These are phyloP conservation scores for Anser cygnoides DNA, from an alignment of 2,113 vertebrate genomes.

Conservation along the genomic window DNA sequence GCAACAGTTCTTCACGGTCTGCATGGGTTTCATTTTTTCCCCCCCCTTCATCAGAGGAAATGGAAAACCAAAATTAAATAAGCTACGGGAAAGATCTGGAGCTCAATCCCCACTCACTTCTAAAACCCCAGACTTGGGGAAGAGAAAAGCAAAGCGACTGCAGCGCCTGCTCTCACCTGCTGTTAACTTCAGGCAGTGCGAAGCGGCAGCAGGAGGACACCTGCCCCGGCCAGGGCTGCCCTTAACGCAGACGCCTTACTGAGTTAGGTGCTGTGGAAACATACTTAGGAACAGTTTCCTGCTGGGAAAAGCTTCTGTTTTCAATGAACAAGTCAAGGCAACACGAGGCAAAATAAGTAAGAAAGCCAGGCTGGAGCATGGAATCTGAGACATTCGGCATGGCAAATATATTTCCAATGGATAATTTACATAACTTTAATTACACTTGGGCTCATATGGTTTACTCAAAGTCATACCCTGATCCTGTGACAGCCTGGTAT, in stretches of 20 bases:
- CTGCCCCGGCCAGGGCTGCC: not conserved
- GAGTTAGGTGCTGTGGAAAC: not conserved
- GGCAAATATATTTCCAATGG: not conserved
- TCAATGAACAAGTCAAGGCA: not conserved
- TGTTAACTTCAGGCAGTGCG: not conserved
- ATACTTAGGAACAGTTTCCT: not conserved
- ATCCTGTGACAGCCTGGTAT: not conserved
- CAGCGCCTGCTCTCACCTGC: not conserved
- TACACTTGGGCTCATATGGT: not conserved
- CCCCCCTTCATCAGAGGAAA: not conserved
- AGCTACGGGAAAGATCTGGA: not conserved
- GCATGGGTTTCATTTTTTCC: not conserved
- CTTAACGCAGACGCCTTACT: not conserved
- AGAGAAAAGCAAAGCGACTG: not conserved
- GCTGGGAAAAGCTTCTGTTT: not conserved
- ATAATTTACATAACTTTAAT: not conserved
- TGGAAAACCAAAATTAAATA: slow-evolving; percentile 9
- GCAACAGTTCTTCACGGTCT: not conserved
- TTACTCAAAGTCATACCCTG: not conserved
- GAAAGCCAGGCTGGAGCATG: not conserved
- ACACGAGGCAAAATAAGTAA: not conserved
- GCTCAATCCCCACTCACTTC: not conserved
- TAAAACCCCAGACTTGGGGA: not conserved
- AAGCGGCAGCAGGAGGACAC: not conserved
- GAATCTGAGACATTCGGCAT: not conserved